Evolutionary conservation across 2,797 vertebrate species (phyloP), one percentile per base, ranked within the genome.

Genomic region (Emys orbicularis): DNA sequence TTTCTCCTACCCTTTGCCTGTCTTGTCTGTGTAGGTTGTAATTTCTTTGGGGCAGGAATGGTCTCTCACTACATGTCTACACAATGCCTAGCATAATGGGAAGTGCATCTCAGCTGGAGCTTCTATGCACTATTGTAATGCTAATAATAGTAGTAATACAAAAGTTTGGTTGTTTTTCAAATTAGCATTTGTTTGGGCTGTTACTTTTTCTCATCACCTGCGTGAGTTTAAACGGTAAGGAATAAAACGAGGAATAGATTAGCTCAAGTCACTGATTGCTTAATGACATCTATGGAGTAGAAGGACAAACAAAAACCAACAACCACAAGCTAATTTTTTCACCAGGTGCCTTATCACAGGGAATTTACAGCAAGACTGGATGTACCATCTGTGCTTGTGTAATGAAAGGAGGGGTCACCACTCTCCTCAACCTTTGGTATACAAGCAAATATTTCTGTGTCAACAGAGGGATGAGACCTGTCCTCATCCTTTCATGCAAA

Each of bases 401-500:
- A 96, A 92, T 16, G 81, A 92, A 74, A 50, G 56, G 23, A 74
- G 50, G 57, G 34, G 83, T 91, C 77, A 93, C 8, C 7, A 54
- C 77, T 56, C 37, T 82, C 72, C 29, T 52, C 8, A 16, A 37
- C 27, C 90, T 87, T 79, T 1, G 0, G 82, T 95, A 79, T 82
- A 90, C 57, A 92, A 81, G 15, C 59, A 1, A 88, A 41, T 82
- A 79, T 86, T 91, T 47, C 72, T 95, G 27, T 90, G 96, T 94
- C 93, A 96, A 90, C 83, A 95, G 37, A 31, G 25, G 1, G 4
- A 59, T 50, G 44, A 91, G 89, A 93, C 41, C 79, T 91, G 79
- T 90, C 44, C 61, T 91, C 76, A 49, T 65, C 84, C 54, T 76
- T 3, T 81, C 72, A 76, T 87, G 79, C 31, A 93, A 59, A 94